Evolutionary conservation across 92 coral and sea anemone genomes (phyloP).

Genomic region (Phymanthus crucifer): DNA sequence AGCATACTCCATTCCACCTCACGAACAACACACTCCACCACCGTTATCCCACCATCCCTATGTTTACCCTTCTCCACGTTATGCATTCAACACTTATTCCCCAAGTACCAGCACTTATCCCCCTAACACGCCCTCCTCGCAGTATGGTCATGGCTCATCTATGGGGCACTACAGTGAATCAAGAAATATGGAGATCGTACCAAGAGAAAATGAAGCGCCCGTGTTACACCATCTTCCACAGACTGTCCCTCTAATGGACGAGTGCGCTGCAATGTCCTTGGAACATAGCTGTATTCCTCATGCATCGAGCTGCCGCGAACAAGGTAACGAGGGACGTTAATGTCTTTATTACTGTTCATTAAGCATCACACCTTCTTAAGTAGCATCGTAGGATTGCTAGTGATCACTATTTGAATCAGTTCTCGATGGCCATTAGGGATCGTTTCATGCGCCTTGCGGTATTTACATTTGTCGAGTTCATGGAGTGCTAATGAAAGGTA

Average conservation of each 20-base stretch:
- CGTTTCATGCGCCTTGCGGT: slow-evolving; percentile 45
- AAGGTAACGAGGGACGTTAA: slow-evolving; percentile 64
- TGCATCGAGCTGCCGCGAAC: slow-evolving; percentile 72
- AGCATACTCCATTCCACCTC: slow-evolving; percentile 64
- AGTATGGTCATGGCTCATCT: slow-evolving; percentile 45
- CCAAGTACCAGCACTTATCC: slow-evolving; percentile 51
- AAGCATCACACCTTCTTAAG: slow-evolving; percentile 62
- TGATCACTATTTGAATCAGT: slow-evolving; percentile 3
- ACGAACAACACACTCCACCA: slow-evolving; percentile 72
- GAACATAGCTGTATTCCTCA: slow-evolving; percentile 47
- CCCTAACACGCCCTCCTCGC: slow-evolving; percentile 63
- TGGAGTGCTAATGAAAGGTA: slow-evolving; percentile 41
- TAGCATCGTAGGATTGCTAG: slow-evolving; percentile 44
- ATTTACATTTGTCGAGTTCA: slow-evolving; percentile 51
- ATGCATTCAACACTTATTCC: slow-evolving; percentile 67
- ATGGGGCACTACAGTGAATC: slow-evolving; percentile 66
- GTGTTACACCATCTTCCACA: slow-evolving; percentile 79
- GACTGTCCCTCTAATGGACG: slow-evolving; percentile 56
- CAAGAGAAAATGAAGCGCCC: slow-evolving; percentile 70
- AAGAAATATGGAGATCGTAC: slow-evolving; percentile 64
- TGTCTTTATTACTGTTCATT: slow-evolving; percentile 61
- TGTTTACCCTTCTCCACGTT: slow-evolving; percentile 70
- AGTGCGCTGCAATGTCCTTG: slow-evolving; percentile 45
- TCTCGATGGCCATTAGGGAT: slow-evolving; percentile 20
- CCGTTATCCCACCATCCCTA: slow-evolving; percentile 86